Conservation (phyloP, 2,888 invertebrate genomes). For the Yponomeuta evonymella region DNA sequence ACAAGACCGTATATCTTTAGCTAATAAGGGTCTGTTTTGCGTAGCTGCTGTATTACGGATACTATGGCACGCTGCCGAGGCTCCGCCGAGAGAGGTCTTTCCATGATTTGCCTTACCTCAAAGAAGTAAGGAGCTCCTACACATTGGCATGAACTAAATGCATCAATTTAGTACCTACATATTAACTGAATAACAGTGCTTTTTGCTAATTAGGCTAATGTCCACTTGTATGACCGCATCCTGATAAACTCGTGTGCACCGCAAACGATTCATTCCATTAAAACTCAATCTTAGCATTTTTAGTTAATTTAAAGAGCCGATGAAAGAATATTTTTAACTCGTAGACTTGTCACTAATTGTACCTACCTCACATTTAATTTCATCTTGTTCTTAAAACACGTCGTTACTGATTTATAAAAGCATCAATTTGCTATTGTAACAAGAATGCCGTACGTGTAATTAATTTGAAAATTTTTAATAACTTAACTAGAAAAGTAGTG, state of each 20-base stretch:
- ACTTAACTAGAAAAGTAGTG: too few species aligned
- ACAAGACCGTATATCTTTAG: neutral
- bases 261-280: constrained; percentile 1
- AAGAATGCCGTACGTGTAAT: too few species aligned
- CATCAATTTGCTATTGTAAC: too few species aligned
- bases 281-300: neutral
- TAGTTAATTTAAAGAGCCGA: neutral
- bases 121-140: constrained; percentile 80
- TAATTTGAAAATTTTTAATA: too few species aligned
- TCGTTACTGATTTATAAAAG: neutral
- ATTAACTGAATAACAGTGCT: constrained; percentile 3
- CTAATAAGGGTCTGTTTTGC: constrained; percentile 51
- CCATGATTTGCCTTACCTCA: constrained; percentile 84
- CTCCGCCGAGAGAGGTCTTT: constrained; percentile 86
- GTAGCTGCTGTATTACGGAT: constrained; percentile 82
- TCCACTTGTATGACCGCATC: constrained; percentile 9
- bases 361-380: constrained; percentile 1
- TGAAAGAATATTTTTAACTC: neutral
- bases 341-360: constrained; percentile 1
- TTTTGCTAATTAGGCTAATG: constrained; percentile 5
- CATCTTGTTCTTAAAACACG: neutral
- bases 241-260: neutral
- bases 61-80: constrained; percentile 83
- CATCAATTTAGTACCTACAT: neutral
- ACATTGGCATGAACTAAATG: constrained; percentile 2